phyloP scores from a whole-genome alignment of 2,797 vertebrate species.

The Labeo calbasu region DNA sequence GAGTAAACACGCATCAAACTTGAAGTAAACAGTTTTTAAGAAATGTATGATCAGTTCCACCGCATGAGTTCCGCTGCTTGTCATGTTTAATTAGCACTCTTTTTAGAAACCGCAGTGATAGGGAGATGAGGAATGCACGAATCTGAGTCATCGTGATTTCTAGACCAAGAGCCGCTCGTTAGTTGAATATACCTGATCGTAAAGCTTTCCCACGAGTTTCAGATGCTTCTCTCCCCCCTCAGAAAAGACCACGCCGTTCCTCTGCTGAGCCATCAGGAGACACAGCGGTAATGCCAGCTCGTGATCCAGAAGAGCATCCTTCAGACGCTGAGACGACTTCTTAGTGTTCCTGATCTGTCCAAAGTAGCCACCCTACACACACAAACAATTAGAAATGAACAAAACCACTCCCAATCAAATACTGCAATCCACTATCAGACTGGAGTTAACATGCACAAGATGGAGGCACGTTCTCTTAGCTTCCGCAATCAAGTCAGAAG shows the following conservation, averaged over 20 bases:
- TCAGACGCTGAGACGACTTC: constrained; percentile 96
- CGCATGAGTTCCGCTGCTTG: not conserved
- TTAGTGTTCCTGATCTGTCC: constrained; percentile 99
- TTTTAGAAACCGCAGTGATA: not conserved
- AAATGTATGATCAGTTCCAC: not conserved
- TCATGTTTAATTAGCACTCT: constrained; percentile 13
- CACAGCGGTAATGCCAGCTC: constrained; percentile 95
- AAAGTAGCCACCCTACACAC: constrained; percentile 92
- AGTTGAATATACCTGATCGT: constrained; percentile 86
- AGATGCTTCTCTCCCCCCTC: constrained; percentile 98
- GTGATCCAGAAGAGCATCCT: constrained; percentile 93
- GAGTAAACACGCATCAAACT: not conserved
- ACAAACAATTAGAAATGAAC: constrained; percentile 36
- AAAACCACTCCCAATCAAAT: constrained; percentile 6
- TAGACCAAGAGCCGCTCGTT: not conserved
- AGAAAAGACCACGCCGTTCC: constrained; percentile 96
- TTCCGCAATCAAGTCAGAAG: not conserved
- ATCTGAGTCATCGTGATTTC: not conserved
- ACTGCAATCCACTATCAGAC: not conserved
- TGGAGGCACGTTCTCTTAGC: not conserved
- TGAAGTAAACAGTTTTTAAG: not conserved
- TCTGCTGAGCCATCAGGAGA: constrained; percentile 97
- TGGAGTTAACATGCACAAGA: not conserved
- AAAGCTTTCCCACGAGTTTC: constrained; percentile 97
- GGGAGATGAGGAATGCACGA: not conserved